Base-by-base conservation (phyloP, 92 coral and sea anemone genomes). In the Parazoanthus swiftii region DNA sequence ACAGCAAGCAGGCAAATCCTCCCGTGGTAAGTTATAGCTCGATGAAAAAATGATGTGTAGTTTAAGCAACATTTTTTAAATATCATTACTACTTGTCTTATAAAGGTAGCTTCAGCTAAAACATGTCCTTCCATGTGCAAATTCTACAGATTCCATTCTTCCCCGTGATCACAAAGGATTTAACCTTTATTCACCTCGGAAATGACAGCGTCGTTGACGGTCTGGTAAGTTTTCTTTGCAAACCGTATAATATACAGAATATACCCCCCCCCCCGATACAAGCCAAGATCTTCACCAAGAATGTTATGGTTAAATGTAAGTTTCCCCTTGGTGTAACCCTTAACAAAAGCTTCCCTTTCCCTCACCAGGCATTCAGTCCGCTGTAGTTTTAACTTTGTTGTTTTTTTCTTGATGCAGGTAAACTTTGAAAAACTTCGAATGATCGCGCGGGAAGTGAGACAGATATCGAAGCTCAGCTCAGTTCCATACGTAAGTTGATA, bases 341-440 rank as follows among this genome's bases (percentile, higher is more conserved):
- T 0, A 54, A 16, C 0, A 14, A 54, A 11, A 0, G 0, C 18
- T 10, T 14, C 18, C 8, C 59, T 54, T 54, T 54, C 59, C 59
- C 59, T 54, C 59, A 14, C 59, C 59, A 54, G 26, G 39, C 51
- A 25, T 21, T 16, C 23, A 14, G 16, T 18, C 46, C 3, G 8
- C 15, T 35, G 10, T 11, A 38, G 46, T 2, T 4, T 75, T 76
- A 38, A 76, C 76, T 8, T 79, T 11, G 4, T 80, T 37, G 42
- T 51, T 76, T 44, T 76, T 5, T 74, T n/a, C 77, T 74, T 74
- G 46, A 36, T 29, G 46, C 88, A 97, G 99, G 91, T 97, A 21
- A 97, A 97, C 87, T 97, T 97, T 88, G 99, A 97, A 86, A 97
- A 97, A 86, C 95, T 97, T 18, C 99, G 99, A 54, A 90, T 93